Base-by-base conservation (phyloP, 2,888 invertebrate genomes). In the Harpagoxenus sublaevis region DNA sequence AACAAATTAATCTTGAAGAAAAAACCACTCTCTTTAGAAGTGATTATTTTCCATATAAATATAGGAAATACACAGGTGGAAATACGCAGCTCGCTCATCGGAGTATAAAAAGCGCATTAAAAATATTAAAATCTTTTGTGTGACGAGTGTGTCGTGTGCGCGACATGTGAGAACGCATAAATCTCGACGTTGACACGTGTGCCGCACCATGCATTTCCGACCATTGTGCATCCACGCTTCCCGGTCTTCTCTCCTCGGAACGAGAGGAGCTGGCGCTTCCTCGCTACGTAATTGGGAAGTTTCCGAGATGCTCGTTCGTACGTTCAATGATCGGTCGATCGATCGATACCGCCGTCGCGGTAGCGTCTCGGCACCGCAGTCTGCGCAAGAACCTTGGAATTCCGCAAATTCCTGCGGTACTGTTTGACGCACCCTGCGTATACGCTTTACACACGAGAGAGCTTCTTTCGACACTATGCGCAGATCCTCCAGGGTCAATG, bases 261-360 rank as follows among this genome's bases (percentile, higher is more conserved):
- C 75, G 53, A 53, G n/a, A 23, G 23, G 23, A 23, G 23, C 23
- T 35, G 55, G 39, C 79, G 48, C 55, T 73, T 84, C 23, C 82
- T 62, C 45, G 75, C 63, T 12, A 68, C 87, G 88, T 89, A 89
- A 89, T 89, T 89, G 89, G 89, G 85, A 86, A 89, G 89, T 87
- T 74, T 85, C 73, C 53, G 65, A 39, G 79, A 75, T 87, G 28
- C 10, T 31, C 66, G 74, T 35, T 39, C 51, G 75, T 63, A 28
- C 42, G 55, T 55, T 48, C 63, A 51, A 23, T 75, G 63, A 39
- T 75, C 53, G 60, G 35, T 71, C 71, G 60, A 84, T 87, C 86
- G 86, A 87, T 87, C 86, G 88, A 85, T 89, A 89, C 83, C 78
- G 55, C 65, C 55, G 28, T 75, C 63, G 51, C 78, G 79, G 70